Conservation (phyloP, 2,113 vertebrate genomes). For the Cyrtonyx montezumae region DNA sequence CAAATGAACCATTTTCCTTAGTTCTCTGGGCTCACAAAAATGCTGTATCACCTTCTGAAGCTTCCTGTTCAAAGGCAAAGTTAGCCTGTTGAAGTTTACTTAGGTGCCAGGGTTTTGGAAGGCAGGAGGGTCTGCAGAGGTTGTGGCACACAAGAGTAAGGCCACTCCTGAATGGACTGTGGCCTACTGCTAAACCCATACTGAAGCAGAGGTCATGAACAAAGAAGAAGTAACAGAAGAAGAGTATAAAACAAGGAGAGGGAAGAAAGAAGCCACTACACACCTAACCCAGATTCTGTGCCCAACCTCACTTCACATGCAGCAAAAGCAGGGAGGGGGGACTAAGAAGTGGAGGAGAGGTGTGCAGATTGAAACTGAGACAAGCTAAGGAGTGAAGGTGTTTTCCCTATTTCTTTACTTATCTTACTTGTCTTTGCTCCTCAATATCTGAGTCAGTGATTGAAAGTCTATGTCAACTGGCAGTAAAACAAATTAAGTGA, state of each 20-base stretch:
- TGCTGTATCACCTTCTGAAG: not conserved
- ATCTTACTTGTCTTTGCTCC: not conserved
- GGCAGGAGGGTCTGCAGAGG: not conserved
- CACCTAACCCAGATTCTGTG: not conserved
- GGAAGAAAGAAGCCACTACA: not conserved
- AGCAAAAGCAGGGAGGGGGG: not conserved
- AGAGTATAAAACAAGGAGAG: not conserved
- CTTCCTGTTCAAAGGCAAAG: not conserved
- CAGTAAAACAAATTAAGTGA: not conserved
- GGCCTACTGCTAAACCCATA: not conserved
- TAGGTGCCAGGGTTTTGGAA: not conserved
- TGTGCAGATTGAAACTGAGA: not conserved
- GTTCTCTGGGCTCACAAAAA: not conserved
- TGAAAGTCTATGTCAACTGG: not conserved
- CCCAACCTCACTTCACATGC: rapidly evolving
- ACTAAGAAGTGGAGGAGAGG: not conserved
- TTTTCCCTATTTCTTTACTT: not conserved
- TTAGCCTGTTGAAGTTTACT: not conserved
- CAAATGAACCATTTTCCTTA: not conserved
- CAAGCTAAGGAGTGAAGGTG: rapidly evolving
- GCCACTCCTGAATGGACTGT: not conserved
- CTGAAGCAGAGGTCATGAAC: not conserved
- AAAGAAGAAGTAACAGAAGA: not conserved
- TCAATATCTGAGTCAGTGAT: not conserved
- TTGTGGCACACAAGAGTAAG: not conserved